phyloP scores from a whole-genome alignment of 2,113 vertebrate species.

The Aptenodytes patagonicus region DNA sequence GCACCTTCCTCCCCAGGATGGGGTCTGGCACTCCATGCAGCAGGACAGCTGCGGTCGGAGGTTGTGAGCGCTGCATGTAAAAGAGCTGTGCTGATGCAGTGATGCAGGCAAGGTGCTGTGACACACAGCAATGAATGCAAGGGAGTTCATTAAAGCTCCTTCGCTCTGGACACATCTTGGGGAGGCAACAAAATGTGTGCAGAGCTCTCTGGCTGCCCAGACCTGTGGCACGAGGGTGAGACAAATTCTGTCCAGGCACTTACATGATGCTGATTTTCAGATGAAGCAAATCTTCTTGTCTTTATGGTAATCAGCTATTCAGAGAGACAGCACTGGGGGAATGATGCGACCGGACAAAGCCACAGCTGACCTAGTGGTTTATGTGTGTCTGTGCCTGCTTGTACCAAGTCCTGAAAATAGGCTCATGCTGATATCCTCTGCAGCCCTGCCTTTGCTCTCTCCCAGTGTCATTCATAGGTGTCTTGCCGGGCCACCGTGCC shows the following conservation, averaged over 20 bases:
- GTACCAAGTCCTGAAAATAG: neutral
- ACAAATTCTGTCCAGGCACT: neutral
- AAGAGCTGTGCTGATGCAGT: neutral
- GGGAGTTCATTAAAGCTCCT: neutral
- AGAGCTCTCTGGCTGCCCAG: neutral
- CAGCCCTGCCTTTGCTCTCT: neutral
- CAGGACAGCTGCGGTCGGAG: neutral
- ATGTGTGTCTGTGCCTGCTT: neutral
- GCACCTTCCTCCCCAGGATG: neutral
- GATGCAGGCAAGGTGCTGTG: neutral
- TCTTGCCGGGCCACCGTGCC: neutral
- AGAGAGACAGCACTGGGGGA: neutral
- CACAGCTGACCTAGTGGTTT: neutral
- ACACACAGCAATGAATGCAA: neutral
- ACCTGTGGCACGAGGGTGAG: neutral
- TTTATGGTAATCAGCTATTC: neutral
- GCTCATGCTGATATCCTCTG: neutral
- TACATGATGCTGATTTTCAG: neutral
- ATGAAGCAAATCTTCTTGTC: neutral
- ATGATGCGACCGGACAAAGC: neutral
- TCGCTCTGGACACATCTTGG: neutral
- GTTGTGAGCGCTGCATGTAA: fast-evolving
- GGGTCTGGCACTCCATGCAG: neutral
- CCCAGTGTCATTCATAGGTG: neutral
- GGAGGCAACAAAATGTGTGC: neutral